Conservation (phyloP, 2,888 invertebrate species). For the Limenitis camilla region DNA sequence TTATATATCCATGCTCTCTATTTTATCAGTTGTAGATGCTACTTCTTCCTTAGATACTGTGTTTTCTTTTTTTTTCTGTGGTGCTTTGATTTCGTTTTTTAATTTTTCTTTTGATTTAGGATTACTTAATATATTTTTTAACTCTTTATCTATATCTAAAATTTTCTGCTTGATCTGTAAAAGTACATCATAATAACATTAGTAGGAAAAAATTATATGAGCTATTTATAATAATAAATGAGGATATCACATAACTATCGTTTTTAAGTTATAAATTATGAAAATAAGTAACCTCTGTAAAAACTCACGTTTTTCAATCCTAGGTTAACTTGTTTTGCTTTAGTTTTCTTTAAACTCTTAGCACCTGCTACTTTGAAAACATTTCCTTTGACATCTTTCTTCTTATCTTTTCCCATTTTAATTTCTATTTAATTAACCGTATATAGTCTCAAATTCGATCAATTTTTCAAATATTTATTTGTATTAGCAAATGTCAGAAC, state of each 20-base stretch:
- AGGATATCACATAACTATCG: neutral
- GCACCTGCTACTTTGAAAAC: slow-evolving; percentile 68
- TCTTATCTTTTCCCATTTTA: slow-evolving; percentile 60
- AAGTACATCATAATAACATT: neutral
- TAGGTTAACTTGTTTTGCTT: slow-evolving; percentile 60
- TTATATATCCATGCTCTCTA: slow-evolving; percentile 61
- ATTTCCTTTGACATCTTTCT: slow-evolving; percentile 53
- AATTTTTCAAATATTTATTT: no score
- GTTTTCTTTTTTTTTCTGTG: slow-evolving; percentile 36
- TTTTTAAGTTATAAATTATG: no score
- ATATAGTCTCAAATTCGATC: no score
- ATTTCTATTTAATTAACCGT: no score
- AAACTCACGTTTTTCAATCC: slow-evolving; percentile 62
- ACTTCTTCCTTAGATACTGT: slow-evolving; percentile 56
- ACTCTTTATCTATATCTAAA: slow-evolving; percentile 58
- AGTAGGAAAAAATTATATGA: neutral
- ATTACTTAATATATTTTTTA: slow-evolving; percentile 51
- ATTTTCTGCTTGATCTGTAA: slow-evolving; percentile 62
- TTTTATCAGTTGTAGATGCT: slow-evolving; percentile 43
- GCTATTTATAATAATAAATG: neutral
- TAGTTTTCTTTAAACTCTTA: slow-evolving; percentile 65
- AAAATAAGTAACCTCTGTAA: neutral
- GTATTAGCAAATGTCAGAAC: no score
- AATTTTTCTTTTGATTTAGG: slow-evolving; percentile 32
- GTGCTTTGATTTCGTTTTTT: slow-evolving; percentile 32